Base-by-base conservation (phyloP, 2,797 vertebrate species). In the Parauchenoglanis ngamensis region DNA sequence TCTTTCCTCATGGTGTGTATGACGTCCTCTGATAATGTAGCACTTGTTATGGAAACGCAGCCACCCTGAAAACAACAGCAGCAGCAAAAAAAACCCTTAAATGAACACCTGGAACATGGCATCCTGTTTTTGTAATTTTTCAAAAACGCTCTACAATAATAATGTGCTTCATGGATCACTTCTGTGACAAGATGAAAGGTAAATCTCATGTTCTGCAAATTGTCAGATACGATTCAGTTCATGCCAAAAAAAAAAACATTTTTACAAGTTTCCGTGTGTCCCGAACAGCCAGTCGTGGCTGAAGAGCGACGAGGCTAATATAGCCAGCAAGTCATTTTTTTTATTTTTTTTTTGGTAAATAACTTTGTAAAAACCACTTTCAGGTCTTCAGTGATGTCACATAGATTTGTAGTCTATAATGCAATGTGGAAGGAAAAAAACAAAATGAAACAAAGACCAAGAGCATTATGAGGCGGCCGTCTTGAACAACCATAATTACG, bases 41-140 rank as follows among this genome's bases (percentile, higher is more conserved):
- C 96, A 96, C 87, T 96, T 96, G 80, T 95, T 84, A 67, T 88
- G 92, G 91, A 96, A 96, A 31, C 87, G 93, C 91, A 94, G 80
- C 96, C 96, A 96, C 23, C 93, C 96, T 96, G 91, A 11, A 56
- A 70, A 49, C 54, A 86, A 19, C 23, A 85, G 35, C 31, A 12
- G 21, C 0, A 72, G n/a, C 31, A 21, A 11, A 7, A 56, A 76
- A 54, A 31, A 1, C 6, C 5, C 31, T 44, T 6, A 49, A 10
- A 49, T 68, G 8, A 49, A 49, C 44, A 73, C 2, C 68, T 44
- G 68, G 68, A 72, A 44, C 19, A 40, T 13, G 3, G 4, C 12
- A 8, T n/a, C 11, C 2, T 59, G 57, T 59, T 61, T 23, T 25
- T 56, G 12, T 15, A 3, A 2, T 56, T 56, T 56, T 17, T 25